Percentiles rank a stretch among this genome's conserved stretches.
phyloP scores from a whole-genome alignment of 2,888 invertebrate genomes.

The Kuschelorhynchus macadamiae region DNA sequence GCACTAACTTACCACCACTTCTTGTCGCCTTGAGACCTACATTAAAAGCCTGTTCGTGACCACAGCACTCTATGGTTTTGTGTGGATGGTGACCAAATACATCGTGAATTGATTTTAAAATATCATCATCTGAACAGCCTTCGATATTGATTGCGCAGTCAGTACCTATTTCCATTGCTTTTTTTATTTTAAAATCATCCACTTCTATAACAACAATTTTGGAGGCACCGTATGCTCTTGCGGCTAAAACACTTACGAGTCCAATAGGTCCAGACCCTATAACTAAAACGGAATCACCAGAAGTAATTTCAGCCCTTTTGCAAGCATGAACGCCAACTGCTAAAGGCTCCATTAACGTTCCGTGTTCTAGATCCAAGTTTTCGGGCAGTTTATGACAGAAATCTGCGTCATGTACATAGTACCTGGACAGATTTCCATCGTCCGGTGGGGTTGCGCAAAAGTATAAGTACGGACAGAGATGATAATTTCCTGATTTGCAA shows the following conservation, averaged over 20 bases:
- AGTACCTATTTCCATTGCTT: slow-evolving; percentile 85
- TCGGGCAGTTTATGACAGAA: slow-evolving; percentile 92
- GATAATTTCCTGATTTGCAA: slow-evolving; percentile 91
- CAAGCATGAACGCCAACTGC: slow-evolving; percentile 95
- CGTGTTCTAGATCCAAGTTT: slow-evolving; percentile 91
- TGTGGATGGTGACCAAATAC: slow-evolving; percentile 77
- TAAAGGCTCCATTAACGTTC: slow-evolving; percentile 92
- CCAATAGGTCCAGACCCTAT: slow-evolving; percentile 93
- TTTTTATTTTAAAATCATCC: slow-evolving; percentile 72
- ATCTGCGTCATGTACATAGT: slow-evolving; percentile 90
- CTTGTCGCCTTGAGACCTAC: slow-evolving; percentile 83
- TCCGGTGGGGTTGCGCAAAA: slow-evolving; percentile 97
- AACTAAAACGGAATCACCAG: slow-evolving; percentile 81
- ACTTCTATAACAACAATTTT: slow-evolving; percentile 81
- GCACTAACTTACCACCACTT: slow-evolving; percentile 86
- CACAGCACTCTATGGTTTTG: slow-evolving; percentile 89
- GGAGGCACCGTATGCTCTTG: slow-evolving; percentile 87
- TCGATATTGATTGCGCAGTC: slow-evolving; percentile 75
- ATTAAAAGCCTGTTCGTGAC: slow-evolving; percentile 82
- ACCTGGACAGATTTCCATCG: slow-evolving; percentile 89
- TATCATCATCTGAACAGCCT: slow-evolving; percentile 72
- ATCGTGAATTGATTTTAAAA: slow-evolving; percentile 73
- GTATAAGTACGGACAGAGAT: slow-evolving; percentile 86
- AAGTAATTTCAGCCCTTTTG: slow-evolving; percentile 81
- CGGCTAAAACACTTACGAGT: slow-evolving; percentile 81